Conservation (phyloP, 2,888 invertebrate genomes). For the Xestoiulus laeticollis region DNA sequence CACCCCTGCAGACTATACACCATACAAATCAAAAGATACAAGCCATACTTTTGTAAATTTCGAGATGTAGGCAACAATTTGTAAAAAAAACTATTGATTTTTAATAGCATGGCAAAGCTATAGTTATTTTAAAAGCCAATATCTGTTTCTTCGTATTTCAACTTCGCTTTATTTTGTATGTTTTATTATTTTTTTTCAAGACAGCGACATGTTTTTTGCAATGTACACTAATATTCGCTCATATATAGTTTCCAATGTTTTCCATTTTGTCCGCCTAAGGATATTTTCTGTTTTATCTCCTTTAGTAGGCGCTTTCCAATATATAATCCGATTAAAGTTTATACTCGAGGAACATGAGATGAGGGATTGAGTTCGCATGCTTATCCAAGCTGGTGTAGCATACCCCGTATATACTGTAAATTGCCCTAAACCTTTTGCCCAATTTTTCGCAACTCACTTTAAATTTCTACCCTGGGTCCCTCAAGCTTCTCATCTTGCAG, state of each 20-base stretch:
- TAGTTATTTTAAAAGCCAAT: not conserved
- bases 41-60: too few species aligned
- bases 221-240: not conserved
- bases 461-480: not conserved
- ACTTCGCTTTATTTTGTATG: not conserved
- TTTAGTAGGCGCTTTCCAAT: slow-evolving; percentile 29
- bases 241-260: not conserved
- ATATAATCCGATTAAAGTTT: slow-evolving; percentile 41
- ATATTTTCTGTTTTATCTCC: slow-evolving; percentile 5
- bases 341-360: not conserved
- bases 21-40: too few species aligned
- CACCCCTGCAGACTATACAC: too few species aligned
- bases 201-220: not conserved
- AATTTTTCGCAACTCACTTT: slow-evolving; percentile 35
- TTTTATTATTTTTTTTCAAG: not conserved
- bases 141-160: not conserved
- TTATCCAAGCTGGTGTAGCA: not conserved
- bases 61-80: not conserved
- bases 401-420: not conserved
- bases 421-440: slow-evolving; percentile 41
- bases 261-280: not conserved
- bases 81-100: not conserved
- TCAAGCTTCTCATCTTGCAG: not conserved
- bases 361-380: slow-evolving; percentile 6
- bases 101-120: not conserved